Conservation (phyloP, 2,888 invertebrate species). For the Oligia latruncula region DNA sequence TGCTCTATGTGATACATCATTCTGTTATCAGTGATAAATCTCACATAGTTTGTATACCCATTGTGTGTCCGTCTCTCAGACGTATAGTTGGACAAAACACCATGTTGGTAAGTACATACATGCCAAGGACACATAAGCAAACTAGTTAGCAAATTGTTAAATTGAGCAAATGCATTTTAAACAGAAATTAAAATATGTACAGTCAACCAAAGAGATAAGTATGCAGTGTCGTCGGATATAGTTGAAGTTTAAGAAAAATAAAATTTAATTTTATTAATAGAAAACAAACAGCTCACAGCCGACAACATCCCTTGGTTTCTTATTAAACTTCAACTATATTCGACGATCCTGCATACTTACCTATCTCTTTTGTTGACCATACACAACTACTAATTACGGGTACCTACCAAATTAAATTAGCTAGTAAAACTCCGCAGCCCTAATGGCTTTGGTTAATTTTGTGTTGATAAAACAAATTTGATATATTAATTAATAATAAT, state of each 20-base stretch:
- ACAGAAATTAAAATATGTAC: neutral
- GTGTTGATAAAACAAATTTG: neutral
- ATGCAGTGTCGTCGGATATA: too few species aligned
- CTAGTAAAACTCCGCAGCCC: neutral
- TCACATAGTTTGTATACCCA: conserved; percentile 60
- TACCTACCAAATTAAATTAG: neutral
- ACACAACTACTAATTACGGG: neutral
- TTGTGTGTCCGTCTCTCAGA: conserved; percentile 54
- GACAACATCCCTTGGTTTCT: too few species aligned
- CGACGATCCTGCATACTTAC: too few species aligned
- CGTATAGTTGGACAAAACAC: conserved; percentile 33
- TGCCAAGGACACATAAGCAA: neutral
- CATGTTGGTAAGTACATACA: neutral
- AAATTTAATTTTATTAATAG: too few species aligned
- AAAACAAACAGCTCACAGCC: too few species aligned
- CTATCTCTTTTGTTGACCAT: too few species aligned
- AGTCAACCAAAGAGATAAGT: too few species aligned
- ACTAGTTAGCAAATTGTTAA: neutral
- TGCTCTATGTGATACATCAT: conserved; percentile 53
- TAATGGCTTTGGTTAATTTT: neutral
- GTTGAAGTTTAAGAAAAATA: too few species aligned
- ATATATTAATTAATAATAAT: too few species aligned
- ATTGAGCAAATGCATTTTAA: neutral
- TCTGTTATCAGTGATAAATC: conserved; percentile 60
- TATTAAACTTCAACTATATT: too few species aligned